Evolutionary conservation across 2,113 vertebrate genomes (phyloP), one percentile per base, ranked within the genome.

Genomic region (Nothobranchius furzeri): DNA sequence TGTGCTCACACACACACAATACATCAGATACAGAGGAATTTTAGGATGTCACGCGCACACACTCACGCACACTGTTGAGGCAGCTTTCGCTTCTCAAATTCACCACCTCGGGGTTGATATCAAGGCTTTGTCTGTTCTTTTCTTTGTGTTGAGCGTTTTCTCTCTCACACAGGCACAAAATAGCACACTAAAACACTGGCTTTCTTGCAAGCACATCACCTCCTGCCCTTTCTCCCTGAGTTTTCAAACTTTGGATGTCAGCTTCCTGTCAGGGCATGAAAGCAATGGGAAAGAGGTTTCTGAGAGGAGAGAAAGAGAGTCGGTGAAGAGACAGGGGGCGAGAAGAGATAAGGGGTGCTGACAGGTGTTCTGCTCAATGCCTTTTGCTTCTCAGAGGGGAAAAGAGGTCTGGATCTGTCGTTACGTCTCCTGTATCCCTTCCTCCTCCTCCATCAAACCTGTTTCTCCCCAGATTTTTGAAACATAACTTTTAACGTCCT

Each of bases 241-340:
- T 86, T 85, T 78, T 82, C 69, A 81, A 88, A 88, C 80, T 89
- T 82, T 40, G 61, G 67, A 72, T 84, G 76, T 65, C 78, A 86
- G 83, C 69, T 76, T 78, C 73, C 79, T 85, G 79, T 82, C 80
- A 73, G 66, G 20, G 70, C 64, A 74, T 85, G 52, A 84, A 87
- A 83, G 70, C 63, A 53, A 50, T n/a, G 56, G 30, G 73, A 58
- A 73, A 76, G 70, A 57, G 52, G 62, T 74, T 83, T 85, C 64
- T 76, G 56, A 80, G 75, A 61, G 50, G 68, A 70, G 69, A 71
- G 61, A 54, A 73, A 78, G 37, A 54, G 56, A 73, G 74, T 66
- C 58, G 17, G 54, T 1, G 30, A 30, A 30, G 30, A 30, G 30
- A 30, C 30, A 2, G 30, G 63, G 58, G 66, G 55, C 60, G 52